Evolutionary conservation across 2,888 invertebrate genomes (phyloP).

Genomic region (Ceratothoa steindachneri): DNA sequence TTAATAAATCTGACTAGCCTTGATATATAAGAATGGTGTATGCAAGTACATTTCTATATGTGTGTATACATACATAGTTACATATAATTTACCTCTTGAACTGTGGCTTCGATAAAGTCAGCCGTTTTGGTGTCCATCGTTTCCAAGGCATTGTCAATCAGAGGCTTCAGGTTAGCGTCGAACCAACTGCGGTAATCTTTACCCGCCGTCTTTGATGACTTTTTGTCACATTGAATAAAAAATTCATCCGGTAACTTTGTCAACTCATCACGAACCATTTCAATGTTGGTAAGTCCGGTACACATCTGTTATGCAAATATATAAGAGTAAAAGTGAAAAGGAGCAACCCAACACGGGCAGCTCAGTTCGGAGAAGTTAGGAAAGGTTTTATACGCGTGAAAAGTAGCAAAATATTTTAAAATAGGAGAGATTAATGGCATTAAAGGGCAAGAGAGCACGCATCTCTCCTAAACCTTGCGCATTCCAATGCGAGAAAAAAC

Average conservation of each 20-base stretch:
- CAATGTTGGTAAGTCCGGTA: slow-evolving; percentile 46
- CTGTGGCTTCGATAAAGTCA: slow-evolving; percentile 38
- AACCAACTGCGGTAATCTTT: slow-evolving; percentile 22
- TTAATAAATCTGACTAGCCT: no score
- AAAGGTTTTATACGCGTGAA: no score
- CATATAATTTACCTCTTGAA: slow-evolving; percentile 25
- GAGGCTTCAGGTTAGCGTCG: slow-evolving; percentile 28
- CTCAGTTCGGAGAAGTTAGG: no score
- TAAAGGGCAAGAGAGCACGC: no score
- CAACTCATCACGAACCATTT: slow-evolving; percentile 34
- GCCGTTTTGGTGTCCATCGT: slow-evolving; percentile 43
- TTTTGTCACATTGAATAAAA: slow-evolving; percentile 16
- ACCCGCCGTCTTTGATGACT: slow-evolving; percentile 1
- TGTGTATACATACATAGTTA: not conserved
- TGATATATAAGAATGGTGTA: no score
- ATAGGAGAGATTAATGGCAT: no score
- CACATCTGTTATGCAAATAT: slow-evolving; percentile 28
- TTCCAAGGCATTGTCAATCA: slow-evolving; percentile 33
- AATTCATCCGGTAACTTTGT: slow-evolving; percentile 33
- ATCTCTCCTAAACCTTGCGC: no score
- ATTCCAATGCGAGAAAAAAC: no score
- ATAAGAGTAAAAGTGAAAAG: not conserved
- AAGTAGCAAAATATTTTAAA: no score
- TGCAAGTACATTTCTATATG: no score
- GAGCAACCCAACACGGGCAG: no score